A percentile compares a stretch with the other conserved stretches of the same genome.
Evolutionary conservation across 2,888 invertebrate species (phyloP).

Genomic region (Plebejus anna): DNA sequence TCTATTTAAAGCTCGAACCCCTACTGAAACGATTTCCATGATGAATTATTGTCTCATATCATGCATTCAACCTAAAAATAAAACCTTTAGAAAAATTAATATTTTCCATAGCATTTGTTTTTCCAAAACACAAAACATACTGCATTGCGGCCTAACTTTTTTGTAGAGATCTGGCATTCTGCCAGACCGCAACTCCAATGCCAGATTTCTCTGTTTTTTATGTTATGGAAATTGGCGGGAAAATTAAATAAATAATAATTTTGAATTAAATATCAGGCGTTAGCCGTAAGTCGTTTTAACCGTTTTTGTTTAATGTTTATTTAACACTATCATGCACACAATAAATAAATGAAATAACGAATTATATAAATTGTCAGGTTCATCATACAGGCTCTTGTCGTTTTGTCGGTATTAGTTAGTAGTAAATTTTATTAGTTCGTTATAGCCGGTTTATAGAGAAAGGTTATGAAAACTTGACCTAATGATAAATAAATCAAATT

Average conservation of each 20-base stretch:
- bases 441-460: too few species aligned
- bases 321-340: too few species aligned
- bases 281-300: background rate
- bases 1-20: background rate
- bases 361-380: too few species aligned
- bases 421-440: too few species aligned
- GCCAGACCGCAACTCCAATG: conserved; percentile 27
- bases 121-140: conserved; percentile 5
- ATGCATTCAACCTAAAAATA: conserved; percentile 3
- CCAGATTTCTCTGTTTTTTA: conserved; percentile 26
- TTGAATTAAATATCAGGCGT: background rate
- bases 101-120: conserved; percentile 20
- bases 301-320: too few species aligned
- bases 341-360: too few species aligned
- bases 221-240: conserved; percentile 19
- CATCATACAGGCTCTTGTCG: too few species aligned
- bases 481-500: too few species aligned
- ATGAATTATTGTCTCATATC: background rate
- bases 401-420: too few species aligned
- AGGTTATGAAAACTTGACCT: too few species aligned
- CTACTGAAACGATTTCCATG: background rate
- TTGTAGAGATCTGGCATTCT: background rate
- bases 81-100: background rate
- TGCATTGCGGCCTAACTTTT: conserved; percentile 24
- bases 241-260: background rate